phyloP scores from a whole-genome alignment of 2,797 vertebrate species.

The Siniperca undulata region DNA sequence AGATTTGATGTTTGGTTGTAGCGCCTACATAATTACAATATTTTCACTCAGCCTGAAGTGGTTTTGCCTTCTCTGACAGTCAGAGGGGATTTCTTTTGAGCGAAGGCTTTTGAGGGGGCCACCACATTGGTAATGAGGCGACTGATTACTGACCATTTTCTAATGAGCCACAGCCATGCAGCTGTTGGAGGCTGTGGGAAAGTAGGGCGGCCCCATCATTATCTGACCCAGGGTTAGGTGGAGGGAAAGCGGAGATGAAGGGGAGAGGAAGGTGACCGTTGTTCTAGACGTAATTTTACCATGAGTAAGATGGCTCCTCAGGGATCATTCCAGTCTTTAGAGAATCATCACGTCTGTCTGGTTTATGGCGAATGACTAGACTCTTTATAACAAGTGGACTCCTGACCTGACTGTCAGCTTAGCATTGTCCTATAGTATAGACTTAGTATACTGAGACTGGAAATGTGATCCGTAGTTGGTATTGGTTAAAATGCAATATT shows the following conservation, averaged over 20 bases:
- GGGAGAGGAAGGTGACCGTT: conserved; percentile 49
- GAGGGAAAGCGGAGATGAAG: conserved; percentile 62
- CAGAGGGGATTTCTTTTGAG: conserved; percentile 32
- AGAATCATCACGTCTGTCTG: conserved; percentile 28
- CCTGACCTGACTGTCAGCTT: conserved; percentile 3
- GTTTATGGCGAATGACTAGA: conserved; percentile 35
- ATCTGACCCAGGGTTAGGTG: conserved; percentile 67
- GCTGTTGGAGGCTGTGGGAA: conserved; percentile 84
- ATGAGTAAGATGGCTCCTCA: conserved; percentile 41
- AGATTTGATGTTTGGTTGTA: conserved; percentile 24
- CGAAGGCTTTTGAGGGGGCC: conserved; percentile 58
- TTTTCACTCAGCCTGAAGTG: conserved; percentile 60
- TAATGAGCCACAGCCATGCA: conserved; percentile 78
- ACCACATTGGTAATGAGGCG: conserved; percentile 74
- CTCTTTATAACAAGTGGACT: conserved; percentile 26
- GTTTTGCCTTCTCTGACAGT: conserved; percentile 56
- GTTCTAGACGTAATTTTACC: conserved; percentile 46
- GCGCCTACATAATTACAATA: conserved; percentile 53
- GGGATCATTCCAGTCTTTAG: conserved; percentile 43
- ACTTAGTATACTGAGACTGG: not conserved
- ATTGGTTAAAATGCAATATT: not conserved
- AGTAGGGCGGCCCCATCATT: conserved; percentile 74
- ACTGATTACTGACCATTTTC: conserved; percentile 78
- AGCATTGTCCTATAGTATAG: not conserved
- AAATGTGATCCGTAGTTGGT: not conserved